phyloP scores from a whole-genome alignment of 2,888 invertebrate species.

The Koerneria pararmatus region DNA sequence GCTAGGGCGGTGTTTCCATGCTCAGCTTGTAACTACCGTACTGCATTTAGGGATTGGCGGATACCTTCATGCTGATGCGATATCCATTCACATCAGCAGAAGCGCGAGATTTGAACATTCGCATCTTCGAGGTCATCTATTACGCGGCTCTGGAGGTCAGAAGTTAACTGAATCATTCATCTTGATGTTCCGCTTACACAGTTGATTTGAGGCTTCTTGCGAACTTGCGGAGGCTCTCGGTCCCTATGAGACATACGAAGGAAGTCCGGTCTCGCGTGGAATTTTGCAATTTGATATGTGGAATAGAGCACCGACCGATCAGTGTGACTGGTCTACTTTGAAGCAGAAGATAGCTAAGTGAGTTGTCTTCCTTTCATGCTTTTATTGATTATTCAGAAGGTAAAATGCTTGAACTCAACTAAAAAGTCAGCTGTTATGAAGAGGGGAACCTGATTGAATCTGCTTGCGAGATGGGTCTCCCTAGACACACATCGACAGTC shows the following conservation, averaged over 20 bases:
- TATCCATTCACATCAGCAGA: conserved; percentile 84
- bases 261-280: conserved; percentile 88
- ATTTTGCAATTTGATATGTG: conserved; percentile 97
- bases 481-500: too few relatives aligned
- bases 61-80: conserved; percentile 88
- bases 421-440: too few relatives aligned
- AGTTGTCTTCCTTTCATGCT: too few relatives aligned
- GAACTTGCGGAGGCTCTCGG: conserved; percentile 76
- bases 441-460: too few relatives aligned
- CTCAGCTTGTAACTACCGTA: too few relatives aligned
- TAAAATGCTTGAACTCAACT: too few relatives aligned
- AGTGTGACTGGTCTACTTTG: conserved; percentile 81
- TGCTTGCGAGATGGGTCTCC: too few relatives aligned
- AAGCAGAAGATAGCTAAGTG: conserved; percentile 77
- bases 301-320: conserved; percentile 69
- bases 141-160: conserved; percentile 93
- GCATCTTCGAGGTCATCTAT: conserved; percentile 96
- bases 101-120: conserved; percentile 80
- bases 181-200: too few relatives aligned
- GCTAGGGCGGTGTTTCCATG: too few relatives aligned
- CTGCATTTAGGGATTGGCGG: conserved; percentile 75
- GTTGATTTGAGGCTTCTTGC: too few relatives aligned
- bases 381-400: too few relatives aligned
- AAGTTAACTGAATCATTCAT: too few relatives aligned
- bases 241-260: conserved; percentile 83